These are phyloP conservation scores for Galbula dea DNA, from an alignment of 2,113 vertebrate genomes.

Conservation along the genomic window DNA sequence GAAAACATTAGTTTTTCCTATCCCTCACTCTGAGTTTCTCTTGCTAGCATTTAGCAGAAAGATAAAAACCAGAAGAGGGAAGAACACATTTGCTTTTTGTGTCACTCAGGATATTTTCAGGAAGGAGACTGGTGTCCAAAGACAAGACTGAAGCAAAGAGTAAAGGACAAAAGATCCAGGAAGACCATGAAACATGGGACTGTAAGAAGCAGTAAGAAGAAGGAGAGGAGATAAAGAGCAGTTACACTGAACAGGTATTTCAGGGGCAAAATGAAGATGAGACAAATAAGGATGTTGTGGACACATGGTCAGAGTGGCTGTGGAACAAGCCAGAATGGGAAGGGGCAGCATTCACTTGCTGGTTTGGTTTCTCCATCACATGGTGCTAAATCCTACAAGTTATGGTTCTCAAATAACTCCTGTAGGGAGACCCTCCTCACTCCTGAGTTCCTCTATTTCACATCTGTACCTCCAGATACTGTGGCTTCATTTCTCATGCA, in stretches of 20 bases:
- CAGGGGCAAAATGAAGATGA: neutral
- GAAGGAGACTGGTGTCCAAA: neutral
- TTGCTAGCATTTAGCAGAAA: neutral
- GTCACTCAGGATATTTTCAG: neutral
- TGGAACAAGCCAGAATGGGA: neutral
- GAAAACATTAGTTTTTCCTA: neutral
- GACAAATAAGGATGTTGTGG: neutral
- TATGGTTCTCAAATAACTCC: neutral
- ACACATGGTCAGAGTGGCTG: neutral
- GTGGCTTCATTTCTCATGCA: neutral
- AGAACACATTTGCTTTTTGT: neutral
- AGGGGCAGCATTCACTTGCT: neutral
- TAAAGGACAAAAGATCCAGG: neutral
- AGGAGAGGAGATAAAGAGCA: neutral
- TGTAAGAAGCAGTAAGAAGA: neutral
- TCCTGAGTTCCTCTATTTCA: neutral
- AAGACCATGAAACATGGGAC: neutral
- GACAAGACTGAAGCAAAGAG: neutral
- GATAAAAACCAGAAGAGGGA: neutral
- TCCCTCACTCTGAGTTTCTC: neutral
- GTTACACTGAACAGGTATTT: neutral
- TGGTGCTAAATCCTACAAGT: neutral
- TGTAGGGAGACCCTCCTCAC: neutral
- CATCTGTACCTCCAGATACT: neutral
- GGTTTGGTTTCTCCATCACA: neutral